Base-by-base conservation (phyloP, 1,140 invertebrate genomes). In the Trichogramma pretiosum region DNA sequence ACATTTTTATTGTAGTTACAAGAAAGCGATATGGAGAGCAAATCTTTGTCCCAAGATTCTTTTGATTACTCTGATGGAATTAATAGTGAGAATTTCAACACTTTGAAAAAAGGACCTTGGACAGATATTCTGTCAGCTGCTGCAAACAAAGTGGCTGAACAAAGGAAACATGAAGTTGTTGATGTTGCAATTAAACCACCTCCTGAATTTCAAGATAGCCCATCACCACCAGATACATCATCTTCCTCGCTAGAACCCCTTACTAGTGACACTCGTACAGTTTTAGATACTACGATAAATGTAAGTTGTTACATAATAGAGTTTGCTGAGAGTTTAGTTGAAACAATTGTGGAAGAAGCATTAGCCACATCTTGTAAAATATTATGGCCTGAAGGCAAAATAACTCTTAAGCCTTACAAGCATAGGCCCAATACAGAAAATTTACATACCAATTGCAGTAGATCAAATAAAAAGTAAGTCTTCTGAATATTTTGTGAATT, bases 31-130 rank as follows among this genome's bases (percentile, higher is more conserved):
- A 77, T 78, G 58, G 80, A 82, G 53, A 78, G 74, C 41, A 76
- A 75, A 57, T 77, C 74, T 19, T 53, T 82, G 18, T 81, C 78
- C 5, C 79, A 80, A 62, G 79, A 81, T 62, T 81, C 79, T 17
- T 73, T 81, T 53, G 78, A 80, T 68, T 81, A 80, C 61, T 80
- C 78, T 5, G 77, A 81, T 56, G 72, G 79, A 1, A 85, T 85
- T 75, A 83, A 82, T 56, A 79, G 81, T 21, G 83, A 86, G 64
- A 84, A 85, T 61, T 87, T 85, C 60, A 86, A 86, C 60, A 87
- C 84, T 7, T 69, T 87, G 44, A 87, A 87, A 58, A 87, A 87
- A 68, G 83, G 81, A 19, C 82, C 83, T 17, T 78, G 75, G 74
- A 66, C 62, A 8, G 75, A 76, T 49, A 32, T 67, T 9, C 59